Evolutionary conservation across 2,888 invertebrate genomes (phyloP).

Genomic region (Eucera pruinosa): DNA sequence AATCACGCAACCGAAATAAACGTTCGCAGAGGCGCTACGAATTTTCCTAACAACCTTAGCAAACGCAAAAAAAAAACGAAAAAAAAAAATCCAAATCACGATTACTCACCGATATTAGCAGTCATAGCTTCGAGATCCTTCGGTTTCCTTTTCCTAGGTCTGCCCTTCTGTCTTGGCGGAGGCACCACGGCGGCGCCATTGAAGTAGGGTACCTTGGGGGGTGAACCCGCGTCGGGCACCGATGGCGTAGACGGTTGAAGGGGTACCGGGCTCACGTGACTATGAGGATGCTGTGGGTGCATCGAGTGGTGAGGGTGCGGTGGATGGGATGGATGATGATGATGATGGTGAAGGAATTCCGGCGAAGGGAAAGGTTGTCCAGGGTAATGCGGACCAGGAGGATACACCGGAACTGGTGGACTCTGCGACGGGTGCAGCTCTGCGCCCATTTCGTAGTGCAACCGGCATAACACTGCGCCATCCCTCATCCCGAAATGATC

Average conservation of each 20-base stretch:
- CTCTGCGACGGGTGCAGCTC: conserved; percentile 82
- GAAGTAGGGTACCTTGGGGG: conserved; percentile 86
- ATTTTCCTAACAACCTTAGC: too few species aligned
- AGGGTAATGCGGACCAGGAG: conserved; percentile 84
- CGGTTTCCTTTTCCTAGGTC: conserved; percentile 96
- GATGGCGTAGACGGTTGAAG: conserved; percentile 87
- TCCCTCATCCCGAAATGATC: conserved; percentile 97
- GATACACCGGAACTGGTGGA: conserved; percentile 82
- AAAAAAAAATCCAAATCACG: too few species aligned
- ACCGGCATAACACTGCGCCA: conserved; percentile 94
- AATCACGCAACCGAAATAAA: too few species aligned
- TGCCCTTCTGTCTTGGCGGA: conserved; percentile 94
- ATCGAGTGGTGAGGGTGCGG: conserved; percentile 81
- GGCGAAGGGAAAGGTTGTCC: conserved; percentile 87
- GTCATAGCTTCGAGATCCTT: conserved; percentile 95
- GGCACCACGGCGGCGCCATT: conserved; percentile 86
- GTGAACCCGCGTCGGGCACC: conserved; percentile 83
- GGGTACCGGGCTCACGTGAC: conserved; percentile 84
- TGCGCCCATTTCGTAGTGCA: conserved; percentile 87
- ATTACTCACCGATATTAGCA: conserved; percentile 91
- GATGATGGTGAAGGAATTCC: conserved; percentile 82
- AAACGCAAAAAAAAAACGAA: too few species aligned
- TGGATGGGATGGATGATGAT: conserved; percentile 69
- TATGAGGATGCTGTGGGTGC: conserved; percentile 85
- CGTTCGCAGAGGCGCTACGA: too few species aligned